Conservation (phyloP, 1,140 invertebrate species). For the Pseudomyrmex concolor region DNA sequence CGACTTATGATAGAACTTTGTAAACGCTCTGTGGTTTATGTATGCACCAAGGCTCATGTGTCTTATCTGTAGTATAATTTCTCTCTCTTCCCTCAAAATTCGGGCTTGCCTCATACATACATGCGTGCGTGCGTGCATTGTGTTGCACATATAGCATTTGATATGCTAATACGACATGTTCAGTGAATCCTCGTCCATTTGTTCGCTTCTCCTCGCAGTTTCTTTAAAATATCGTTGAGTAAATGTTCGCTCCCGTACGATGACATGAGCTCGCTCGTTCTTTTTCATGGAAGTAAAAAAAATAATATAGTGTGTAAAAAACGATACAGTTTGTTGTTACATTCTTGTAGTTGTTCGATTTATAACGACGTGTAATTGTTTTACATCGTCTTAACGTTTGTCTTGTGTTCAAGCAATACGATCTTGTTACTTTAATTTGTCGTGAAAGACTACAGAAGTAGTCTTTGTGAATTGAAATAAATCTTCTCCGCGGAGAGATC, state of each 20-base stretch:
- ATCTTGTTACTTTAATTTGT: constrained; percentile 17
- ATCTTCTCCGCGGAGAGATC: neutral
- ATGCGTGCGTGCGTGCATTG: neutral
- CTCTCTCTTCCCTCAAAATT: constrained; percentile 35
- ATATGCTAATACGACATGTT: constrained; percentile 14
- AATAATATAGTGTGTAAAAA: neutral
- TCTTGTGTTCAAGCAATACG: neutral
- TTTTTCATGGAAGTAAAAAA: neutral
- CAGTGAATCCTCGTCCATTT: neutral
- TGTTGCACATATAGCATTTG: constrained; percentile 14
- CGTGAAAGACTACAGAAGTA: neutral
- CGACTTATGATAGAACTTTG: constrained; percentile 70
- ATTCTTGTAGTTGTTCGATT: neutral
- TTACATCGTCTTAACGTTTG: neutral
- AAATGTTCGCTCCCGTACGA: neutral
- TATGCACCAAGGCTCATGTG: constrained; percentile 6
- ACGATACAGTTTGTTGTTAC: neutral
- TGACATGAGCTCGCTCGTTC: neutral
- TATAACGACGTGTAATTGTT: neutral
- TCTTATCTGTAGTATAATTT: constrained; percentile 50
- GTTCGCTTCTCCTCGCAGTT: neutral
- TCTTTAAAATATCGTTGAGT: no score
- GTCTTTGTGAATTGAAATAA: constrained; percentile 35
- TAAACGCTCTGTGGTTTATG: constrained; percentile 45
- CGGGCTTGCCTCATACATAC: neutral